Percentiles rank a stretch among this genome's conserved stretches.
Evolutionary conservation across 2,888 invertebrate genomes (phyloP).

Genomic region (Lasiommata megera): DNA sequence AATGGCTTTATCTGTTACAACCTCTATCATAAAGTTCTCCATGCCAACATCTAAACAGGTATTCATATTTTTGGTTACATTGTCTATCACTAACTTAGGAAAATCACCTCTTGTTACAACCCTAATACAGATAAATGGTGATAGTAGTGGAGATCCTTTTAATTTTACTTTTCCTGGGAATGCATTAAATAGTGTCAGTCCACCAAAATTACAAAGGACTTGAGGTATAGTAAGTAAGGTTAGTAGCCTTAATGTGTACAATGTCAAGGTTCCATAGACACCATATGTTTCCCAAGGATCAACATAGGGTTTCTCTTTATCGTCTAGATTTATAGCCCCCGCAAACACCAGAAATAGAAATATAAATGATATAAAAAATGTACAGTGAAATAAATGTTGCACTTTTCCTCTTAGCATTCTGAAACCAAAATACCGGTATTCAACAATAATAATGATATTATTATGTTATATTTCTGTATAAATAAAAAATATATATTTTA

Average conservation of each 20-base stretch:
- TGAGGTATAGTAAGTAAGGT: slow-evolving; percentile 94
- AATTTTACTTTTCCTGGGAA: slow-evolving; percentile 95
- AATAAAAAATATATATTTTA: too few relatives aligned
- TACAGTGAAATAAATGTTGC: slow-evolving; percentile 91
- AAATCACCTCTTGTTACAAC: slow-evolving; percentile 97
- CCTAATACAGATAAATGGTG: slow-evolving; percentile 96
- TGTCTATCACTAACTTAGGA: slow-evolving; percentile 92
- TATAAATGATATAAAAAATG: slow-evolving; percentile 87
- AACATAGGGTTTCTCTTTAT: slow-evolving; percentile 80
- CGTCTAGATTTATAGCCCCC: slow-evolving; percentile 82
- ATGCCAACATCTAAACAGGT: slow-evolving; percentile 93
- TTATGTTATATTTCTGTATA: too few relatives aligned
- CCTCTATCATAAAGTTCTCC: slow-evolving; percentile 97
- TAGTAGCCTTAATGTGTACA: slow-evolving; percentile 89
- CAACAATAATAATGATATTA: not conserved
- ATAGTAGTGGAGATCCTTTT: slow-evolving; percentile 94
- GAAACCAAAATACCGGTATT: slow-evolving; percentile 46
- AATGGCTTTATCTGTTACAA: slow-evolving; percentile 95
- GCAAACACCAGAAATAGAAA: slow-evolving; percentile 86
- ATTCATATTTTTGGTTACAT: slow-evolving; percentile 93
- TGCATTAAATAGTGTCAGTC: slow-evolving; percentile 94
- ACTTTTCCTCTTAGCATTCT: slow-evolving; percentile 84
- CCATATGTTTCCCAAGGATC: slow-evolving; percentile 94
- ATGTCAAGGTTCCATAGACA: slow-evolving; percentile 84
- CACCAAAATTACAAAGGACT: slow-evolving; percentile 93